Evolutionary conservation across 2,888 invertebrate genomes (phyloP).

Genomic region (Drosophila tanythrix): DNA sequence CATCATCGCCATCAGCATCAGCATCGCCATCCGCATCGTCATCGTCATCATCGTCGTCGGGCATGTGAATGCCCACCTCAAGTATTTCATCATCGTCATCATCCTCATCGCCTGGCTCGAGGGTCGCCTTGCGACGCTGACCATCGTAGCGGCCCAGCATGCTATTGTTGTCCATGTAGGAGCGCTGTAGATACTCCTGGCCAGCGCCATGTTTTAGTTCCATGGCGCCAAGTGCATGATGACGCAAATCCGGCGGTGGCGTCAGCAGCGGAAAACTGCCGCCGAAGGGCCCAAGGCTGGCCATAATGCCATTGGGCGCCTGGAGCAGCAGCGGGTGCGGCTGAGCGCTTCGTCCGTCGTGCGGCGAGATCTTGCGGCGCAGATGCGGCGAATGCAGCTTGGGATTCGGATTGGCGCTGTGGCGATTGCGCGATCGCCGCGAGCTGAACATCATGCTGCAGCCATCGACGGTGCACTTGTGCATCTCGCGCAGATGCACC

Average conservation of each 20-base stretch:
- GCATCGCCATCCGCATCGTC: conserved; percentile 86
- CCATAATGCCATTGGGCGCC: conserved; percentile 86
- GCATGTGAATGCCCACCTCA: conserved; percentile 79
- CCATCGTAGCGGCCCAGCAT: conserved; percentile 86
- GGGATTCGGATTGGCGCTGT: conserved; percentile 99
- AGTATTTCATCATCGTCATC: conserved; percentile 83
- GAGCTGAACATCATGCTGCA: conserved; percentile 99
- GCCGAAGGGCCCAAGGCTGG: conserved; percentile 90
- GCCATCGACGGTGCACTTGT: conserved; percentile 99
- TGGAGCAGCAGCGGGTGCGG: conserved; percentile 92
- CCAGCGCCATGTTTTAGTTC: conserved; percentile 87
- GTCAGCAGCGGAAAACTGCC: conserved; percentile 92
- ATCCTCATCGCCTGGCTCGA: conserved; percentile 81
- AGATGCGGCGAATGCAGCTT: conserved; percentile 98
- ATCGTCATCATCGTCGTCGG: conserved; percentile 82
- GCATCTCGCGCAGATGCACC: conserved; percentile 99
- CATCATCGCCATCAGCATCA: conserved; percentile 86
- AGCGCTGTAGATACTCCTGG: conserved; percentile 86
- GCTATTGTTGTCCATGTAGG: conserved; percentile 85
- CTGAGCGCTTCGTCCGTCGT: conserved; percentile 95
- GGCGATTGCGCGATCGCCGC: conserved; percentile 96
- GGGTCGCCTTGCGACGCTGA: conserved; percentile 25
- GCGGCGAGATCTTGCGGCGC: conserved; percentile 96
- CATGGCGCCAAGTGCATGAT: conserved; percentile 84
- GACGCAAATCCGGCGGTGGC: conserved; percentile 86